Evolutionary conservation across 2,888 invertebrate genomes (phyloP), one percentile per base, ranked within the genome.

Genomic region (Pollenia angustigena): DNA sequence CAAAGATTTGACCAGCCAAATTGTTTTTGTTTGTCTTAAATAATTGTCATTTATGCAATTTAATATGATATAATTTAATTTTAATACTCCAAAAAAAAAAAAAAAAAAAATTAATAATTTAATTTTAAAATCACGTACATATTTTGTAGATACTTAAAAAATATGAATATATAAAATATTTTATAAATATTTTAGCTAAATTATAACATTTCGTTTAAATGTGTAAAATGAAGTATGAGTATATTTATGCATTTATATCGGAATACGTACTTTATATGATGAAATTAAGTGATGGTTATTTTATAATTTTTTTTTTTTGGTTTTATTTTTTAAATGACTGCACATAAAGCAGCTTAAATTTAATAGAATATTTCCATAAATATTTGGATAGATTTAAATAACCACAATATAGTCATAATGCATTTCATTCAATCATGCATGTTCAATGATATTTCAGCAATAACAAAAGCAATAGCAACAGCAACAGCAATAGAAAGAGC

Each of bases 341-440:
- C 72, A 72, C 44, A 48, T 60, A 44, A 69, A 60, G 69, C 42
- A 60, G 58, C 60, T 60, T 69, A 79, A 69, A 69, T 18, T 71
- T 62, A 80, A 71, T 52, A 40, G 40, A 56, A 44, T 44, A 48
- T 76, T 50, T 78, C 18, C 48, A 74, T 66, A 64, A 64, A 75
- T 68, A 75, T 69, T 81, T 60, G 16, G n/a, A 81, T 81, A 14
- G 58, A 75, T 76, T 82, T 48, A 76, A 71, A 78, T 46, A 76
- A 56, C 62, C 69, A 78, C 71, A 83, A 71, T 76, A 60, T 46
- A 52, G 44, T 68, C 44, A 69, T 62, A 71, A 76, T 71, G 69
- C 69, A 81, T 62, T 82, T 62, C 54, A 56, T 60, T 82, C 60
- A 83, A 71, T 71, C 76, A 83, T 76, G 82, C 82, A 69, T 76